phyloP scores from a whole-genome alignment of 23 tunicate genomes.

The Clavelina lepadiformis region DNA sequence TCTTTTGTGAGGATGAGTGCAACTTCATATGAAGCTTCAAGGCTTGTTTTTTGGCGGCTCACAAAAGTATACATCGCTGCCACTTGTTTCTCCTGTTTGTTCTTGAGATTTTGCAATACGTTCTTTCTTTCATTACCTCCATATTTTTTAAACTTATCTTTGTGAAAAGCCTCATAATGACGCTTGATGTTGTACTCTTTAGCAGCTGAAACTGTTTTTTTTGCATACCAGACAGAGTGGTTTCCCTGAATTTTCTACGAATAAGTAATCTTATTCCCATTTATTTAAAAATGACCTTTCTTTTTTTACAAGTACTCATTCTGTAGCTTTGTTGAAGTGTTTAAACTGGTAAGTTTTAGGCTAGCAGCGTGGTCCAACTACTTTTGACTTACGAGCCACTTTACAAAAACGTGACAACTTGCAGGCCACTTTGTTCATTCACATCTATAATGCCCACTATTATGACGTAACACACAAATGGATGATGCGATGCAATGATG shows the following conservation, averaged over 20 bases:
- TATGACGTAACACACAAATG: too few species aligned
- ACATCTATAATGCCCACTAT: too few species aligned
- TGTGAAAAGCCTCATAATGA: constrained; percentile 20
- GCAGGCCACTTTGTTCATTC: too few species aligned
- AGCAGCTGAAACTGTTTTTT: constrained; percentile 8
- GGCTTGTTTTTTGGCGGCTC: constrained; percentile 10
- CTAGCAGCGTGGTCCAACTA: too few species aligned
- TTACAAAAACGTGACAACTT: too few species aligned
- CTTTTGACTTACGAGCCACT: too few species aligned
- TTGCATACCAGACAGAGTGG: constrained; percentile 21
- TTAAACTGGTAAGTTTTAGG: too few species aligned
- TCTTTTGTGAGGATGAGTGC: constrained; percentile 16
- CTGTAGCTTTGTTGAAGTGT: constrained; percentile 4
- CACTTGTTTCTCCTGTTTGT: constrained; percentile 16
- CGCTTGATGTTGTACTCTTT: constrained; percentile 23
- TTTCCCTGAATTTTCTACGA: constrained; percentile 11
- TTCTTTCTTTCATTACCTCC: neutral
- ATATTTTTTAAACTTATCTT: constrained; percentile 15
- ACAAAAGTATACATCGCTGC: constrained; percentile 12
- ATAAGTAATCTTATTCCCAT: constrained; percentile 12
- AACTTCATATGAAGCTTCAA: constrained; percentile 26
- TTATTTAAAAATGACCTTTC: constrained; percentile 7
- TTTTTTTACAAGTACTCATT: constrained; percentile 5
- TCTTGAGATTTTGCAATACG: constrained; percentile 8
- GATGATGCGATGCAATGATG: too few species aligned